Conservation (phyloP, 2,797 vertebrate species). For the Chrysocyon brachyurus region DNA sequence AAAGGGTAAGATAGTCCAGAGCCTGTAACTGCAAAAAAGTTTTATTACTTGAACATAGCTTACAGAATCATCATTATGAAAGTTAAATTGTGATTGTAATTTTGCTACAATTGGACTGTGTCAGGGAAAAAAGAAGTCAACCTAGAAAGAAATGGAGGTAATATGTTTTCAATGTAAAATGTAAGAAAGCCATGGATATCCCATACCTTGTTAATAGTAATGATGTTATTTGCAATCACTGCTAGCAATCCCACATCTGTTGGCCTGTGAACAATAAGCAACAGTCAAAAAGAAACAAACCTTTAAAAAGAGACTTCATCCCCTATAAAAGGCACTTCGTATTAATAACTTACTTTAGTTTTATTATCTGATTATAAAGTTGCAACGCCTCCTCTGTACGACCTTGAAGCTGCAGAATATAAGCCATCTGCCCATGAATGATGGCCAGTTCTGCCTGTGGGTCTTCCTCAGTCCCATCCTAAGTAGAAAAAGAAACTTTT, state of each 20-base stretch:
- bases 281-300: constrained; percentile 58
- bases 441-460: constrained; percentile 96
- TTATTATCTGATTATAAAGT: constrained; percentile 99
- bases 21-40: background rate
- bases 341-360: constrained; percentile 93
- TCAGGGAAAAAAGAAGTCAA: background rate
- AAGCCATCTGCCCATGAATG: constrained; percentile 99
- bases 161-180: constrained; percentile 1
- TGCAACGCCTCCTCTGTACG: constrained; percentile 96
- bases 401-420: constrained; percentile 96
- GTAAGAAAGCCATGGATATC: background rate
- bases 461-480: constrained; percentile 96
- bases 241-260: constrained; percentile 97
- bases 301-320: constrained; percentile 40
- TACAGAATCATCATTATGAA: background rate
- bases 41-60: constrained; percentile 33
- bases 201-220: constrained; percentile 98
- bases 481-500: constrained; percentile 55
- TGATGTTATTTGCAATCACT: constrained; percentile 99
- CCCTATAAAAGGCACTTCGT: constrained; percentile 20
- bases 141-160: background rate
- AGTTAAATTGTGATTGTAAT: constrained; percentile 14
- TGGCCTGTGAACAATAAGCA: constrained; percentile 91
- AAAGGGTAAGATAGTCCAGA: constrained; percentile 27
- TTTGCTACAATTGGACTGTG: constrained; percentile 41